Evolutionary conservation across 2,888 invertebrate species (phyloP).

Genomic region (Meteorus cinctellus): DNA sequence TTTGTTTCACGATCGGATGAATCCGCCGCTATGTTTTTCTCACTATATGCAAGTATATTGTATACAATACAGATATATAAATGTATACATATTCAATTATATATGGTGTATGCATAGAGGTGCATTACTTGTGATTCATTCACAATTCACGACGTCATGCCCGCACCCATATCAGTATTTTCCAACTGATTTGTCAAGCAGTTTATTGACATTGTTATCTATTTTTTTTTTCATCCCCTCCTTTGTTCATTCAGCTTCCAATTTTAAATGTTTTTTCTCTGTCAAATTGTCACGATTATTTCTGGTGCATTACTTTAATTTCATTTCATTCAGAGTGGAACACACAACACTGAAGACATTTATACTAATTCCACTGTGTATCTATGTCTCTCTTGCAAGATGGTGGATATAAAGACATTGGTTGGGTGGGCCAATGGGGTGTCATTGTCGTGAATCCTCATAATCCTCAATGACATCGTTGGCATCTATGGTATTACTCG

Average conservation of each 20-base stretch:
- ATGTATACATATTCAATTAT: constrained; percentile 6
- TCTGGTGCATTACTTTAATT: neutral
- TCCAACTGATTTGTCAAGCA: constrained; percentile 21
- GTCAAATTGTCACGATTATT: neutral
- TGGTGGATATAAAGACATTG: constrained; percentile 22
- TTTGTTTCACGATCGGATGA: constrained; percentile 41
- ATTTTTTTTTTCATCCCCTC: neutral
- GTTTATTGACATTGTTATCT: constrained; percentile 10
- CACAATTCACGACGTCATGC: constrained; percentile 14
- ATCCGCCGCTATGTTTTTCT: constrained; percentile 30
- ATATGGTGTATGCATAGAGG: neutral
- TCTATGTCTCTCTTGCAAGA: neutral
- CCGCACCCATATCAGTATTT: constrained; percentile 5
- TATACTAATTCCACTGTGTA: constrained; percentile 26
- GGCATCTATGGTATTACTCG: neutral
- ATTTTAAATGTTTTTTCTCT: neutral
- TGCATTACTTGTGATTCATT: constrained; percentile 18
- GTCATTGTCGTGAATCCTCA: constrained; percentile 37
- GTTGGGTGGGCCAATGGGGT: constrained; percentile 19
- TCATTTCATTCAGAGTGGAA: neutral
- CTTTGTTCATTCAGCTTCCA: neutral
- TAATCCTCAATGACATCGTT: constrained; percentile 29
- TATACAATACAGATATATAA: neutral
- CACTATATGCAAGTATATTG: constrained; percentile 10
- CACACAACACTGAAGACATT: constrained; percentile 24